These are phyloP conservation scores for Dynastes tityus DNA, from an alignment of 2,888 invertebrate species.

Conservation along the genomic window DNA sequence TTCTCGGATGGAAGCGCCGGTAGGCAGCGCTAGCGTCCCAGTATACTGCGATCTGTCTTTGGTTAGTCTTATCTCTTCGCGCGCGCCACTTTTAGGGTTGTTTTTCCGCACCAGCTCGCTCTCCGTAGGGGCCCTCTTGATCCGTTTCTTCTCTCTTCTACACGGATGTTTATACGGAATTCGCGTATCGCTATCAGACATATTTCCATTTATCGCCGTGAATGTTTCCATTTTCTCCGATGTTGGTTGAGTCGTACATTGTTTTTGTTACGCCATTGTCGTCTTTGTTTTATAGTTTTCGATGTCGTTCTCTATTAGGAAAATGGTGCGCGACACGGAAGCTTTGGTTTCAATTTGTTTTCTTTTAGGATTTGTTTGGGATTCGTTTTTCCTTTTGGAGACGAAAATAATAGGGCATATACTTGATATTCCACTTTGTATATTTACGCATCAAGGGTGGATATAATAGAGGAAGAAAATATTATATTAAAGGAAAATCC, in stretches of 20 bases:
- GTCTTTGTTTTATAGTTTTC: slow-evolving; percentile 27
- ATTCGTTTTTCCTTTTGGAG: background rate
- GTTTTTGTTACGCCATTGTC: slow-evolving; percentile 10
- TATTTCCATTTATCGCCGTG: slow-evolving; percentile 29
- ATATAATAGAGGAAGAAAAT: too few relatives aligned
- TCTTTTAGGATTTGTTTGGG: background rate
- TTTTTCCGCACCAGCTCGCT: background rate
- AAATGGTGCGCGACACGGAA: background rate
- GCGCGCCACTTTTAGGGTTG: background rate
- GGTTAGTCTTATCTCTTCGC: slow-evolving; percentile 7
- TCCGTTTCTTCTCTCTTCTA: slow-evolving; percentile 13
- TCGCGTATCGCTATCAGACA: slow-evolving; percentile 27
- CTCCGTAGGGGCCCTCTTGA: slow-evolving; percentile 19
- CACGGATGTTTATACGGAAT: slow-evolving; percentile 30
- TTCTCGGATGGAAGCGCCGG: background rate
- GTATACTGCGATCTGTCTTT: slow-evolving; percentile 17
- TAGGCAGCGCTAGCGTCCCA: background rate
- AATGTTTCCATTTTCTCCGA: slow-evolving; percentile 27
- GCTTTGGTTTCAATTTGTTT: slow-evolving; percentile 17
- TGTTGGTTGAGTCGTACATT: slow-evolving; percentile 24
- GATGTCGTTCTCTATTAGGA: slow-evolving; percentile 1
- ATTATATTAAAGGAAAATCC: too few relatives aligned
- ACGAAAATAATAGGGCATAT: too few relatives aligned
- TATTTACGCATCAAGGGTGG: too few relatives aligned
- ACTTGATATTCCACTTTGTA: too few relatives aligned